phyloP scores from a whole-genome alignment of 1,140 invertebrate genomes.

The Melanaphis sacchari region DNA sequence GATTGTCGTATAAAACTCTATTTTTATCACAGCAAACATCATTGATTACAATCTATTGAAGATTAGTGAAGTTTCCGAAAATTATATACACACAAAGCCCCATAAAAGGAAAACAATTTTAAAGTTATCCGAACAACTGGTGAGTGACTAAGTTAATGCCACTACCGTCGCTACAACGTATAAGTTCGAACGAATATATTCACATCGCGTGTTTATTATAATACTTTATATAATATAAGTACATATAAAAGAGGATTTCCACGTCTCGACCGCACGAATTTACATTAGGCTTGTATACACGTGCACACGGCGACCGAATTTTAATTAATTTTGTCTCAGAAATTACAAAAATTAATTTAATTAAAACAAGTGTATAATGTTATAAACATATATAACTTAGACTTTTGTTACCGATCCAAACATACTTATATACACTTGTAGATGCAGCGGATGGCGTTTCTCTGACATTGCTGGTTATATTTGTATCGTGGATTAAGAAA shows the following conservation, averaged over 20 bases:
- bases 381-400: neutral
- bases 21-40: neutral
- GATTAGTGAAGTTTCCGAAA: neutral
- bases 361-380: constrained; percentile 10
- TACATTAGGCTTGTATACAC: neutral
- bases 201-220: neutral
- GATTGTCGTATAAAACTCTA: neutral
- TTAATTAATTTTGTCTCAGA: neutral
- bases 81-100: neutral
- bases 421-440: neutral
- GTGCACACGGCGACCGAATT: neutral
- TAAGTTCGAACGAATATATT: neutral
- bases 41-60: constrained; percentile 15
- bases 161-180: neutral
- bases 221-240: neutral
- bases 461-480: neutral
- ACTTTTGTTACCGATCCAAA: neutral
- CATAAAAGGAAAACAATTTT: constrained; percentile 15
- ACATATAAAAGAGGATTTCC: neutral
- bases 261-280: neutral
- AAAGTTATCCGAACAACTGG: neutral
- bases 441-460: neutral
- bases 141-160: neutral
- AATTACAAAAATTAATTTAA: constrained; percentile 8
- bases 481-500: neutral